A percentile compares a stretch with the other conserved stretches of the same genome.
Conservation (phyloP, 2,888 invertebrate species). For the Epirrhoe alternata region DNA sequence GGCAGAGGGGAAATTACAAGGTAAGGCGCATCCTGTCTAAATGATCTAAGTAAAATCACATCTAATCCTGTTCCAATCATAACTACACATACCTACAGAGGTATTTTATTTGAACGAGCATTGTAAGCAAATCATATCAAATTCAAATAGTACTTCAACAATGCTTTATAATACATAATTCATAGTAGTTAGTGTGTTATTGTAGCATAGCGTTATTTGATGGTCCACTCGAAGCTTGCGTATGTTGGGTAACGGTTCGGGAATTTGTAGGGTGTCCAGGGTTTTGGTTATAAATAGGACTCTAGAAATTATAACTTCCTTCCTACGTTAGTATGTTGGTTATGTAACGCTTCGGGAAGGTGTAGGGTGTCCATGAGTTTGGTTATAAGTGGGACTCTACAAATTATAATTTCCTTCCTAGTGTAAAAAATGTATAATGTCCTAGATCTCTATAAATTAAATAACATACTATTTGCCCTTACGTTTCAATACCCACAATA, state of each 20-base stretch:
- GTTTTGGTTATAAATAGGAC: constrained; percentile 17
- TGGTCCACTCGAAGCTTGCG: constrained; percentile 35
- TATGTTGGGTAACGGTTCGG: constrained; percentile 27
- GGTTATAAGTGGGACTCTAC: constrained; percentile 14
- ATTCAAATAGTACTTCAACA: constrained; percentile 45
- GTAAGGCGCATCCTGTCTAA: no score
- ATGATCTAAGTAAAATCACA: no score
- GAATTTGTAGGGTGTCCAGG: constrained; percentile 40
- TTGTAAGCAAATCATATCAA: constrained; percentile 67
- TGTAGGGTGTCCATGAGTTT: constrained; percentile 33
- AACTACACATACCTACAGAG: not conserved
- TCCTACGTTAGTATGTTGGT: no score
- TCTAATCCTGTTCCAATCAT: not conserved
- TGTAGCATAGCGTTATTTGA: constrained; percentile 43
- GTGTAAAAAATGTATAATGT: no score
- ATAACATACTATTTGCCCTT: no score
- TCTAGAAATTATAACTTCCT: no score
- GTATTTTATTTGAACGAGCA: constrained; percentile 37
- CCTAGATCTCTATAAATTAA: no score
- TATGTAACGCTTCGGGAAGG: constrained; percentile 37
- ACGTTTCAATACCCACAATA: no score
- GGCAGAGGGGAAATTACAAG: no score
- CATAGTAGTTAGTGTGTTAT: constrained; percentile 53
- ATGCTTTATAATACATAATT: constrained; percentile 60
- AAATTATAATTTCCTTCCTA: no score